Evolutionary conservation across 2,113 vertebrate species (phyloP).

Genomic region (Poeciliopsis turrubarensis): DNA sequence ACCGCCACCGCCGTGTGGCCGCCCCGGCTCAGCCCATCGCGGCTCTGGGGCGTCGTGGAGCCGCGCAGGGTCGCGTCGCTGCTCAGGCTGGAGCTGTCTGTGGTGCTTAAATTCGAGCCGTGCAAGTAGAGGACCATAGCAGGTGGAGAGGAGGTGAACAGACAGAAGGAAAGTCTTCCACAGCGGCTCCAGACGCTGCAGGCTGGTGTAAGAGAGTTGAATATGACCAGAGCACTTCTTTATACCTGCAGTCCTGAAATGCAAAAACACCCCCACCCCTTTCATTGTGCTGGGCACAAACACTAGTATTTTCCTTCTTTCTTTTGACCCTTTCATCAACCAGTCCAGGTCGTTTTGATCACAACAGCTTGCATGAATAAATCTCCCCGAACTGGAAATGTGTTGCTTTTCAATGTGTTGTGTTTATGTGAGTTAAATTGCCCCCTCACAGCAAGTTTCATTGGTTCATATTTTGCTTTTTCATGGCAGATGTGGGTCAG

Average conservation of each 20-base stretch:
- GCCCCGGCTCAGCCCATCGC: conserved; percentile 63
- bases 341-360: conserved; percentile 1
- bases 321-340: conserved; percentile 1
- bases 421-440: background rate
- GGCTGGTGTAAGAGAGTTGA: conserved; percentile 11
- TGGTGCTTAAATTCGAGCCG: conserved; percentile 66
- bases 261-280: conserved; percentile 1
- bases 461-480: background rate
- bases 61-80: conserved; percentile 38
- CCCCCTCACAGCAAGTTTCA: background rate
- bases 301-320: background rate
- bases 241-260: conserved; percentile 25
- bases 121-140: conserved; percentile 65
- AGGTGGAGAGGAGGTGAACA: background rate
- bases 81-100: conserved; percentile 54
- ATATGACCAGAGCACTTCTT: conserved; percentile 20
- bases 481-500: conserved; percentile 19
- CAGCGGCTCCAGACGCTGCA: conserved; percentile 10
- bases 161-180: background rate
- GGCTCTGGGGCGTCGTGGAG: conserved; percentile 23
- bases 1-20: conserved; percentile 74
- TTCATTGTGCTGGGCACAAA: background rate
- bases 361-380: conserved; percentile 18
- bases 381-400: background rate
- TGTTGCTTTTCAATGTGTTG: background rate